Evolutionary conservation across 2,888 invertebrate genomes (phyloP).

Genomic region (Eristalis pertinax): DNA sequence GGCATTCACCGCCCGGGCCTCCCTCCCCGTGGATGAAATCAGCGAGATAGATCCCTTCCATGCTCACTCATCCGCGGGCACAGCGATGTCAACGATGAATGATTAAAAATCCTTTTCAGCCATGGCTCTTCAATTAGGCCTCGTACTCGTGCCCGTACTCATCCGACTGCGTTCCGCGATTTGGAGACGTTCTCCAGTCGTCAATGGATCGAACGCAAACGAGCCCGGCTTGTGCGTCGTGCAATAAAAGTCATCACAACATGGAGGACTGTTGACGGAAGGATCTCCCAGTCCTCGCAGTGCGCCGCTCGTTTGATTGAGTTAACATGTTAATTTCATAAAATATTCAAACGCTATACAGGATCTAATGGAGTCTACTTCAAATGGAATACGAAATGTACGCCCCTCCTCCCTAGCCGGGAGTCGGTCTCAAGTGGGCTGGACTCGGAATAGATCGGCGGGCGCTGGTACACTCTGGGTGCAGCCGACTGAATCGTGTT

Average conservation of each 20-base stretch:
- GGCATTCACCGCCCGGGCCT: not conserved
- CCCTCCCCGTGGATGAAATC: not conserved
- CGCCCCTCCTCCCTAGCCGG: not conserved
- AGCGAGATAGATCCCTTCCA: not conserved
- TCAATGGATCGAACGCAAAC: slow-evolving; percentile 36
- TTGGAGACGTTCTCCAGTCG: slow-evolving; percentile 40
- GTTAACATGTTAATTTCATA: slow-evolving; percentile 56
- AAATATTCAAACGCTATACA: slow-evolving; percentile 52
- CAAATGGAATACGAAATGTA: slow-evolving; percentile 21
- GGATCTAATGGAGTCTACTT: slow-evolving; percentile 28
- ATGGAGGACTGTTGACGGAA: slow-evolving; percentile 4
- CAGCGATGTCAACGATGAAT: slow-evolving; percentile 26
- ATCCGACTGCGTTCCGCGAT: slow-evolving; percentile 11
- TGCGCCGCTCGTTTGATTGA: slow-evolving; percentile 22
- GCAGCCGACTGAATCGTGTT: slow-evolving; percentile 40
- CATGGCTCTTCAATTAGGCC: slow-evolving; percentile 30
- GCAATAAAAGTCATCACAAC: not conserved
- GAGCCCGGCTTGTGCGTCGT: not conserved
- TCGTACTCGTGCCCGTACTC: slow-evolving; percentile 11
- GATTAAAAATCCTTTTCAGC: slow-evolving; percentile 39
- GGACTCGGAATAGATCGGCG: not conserved
- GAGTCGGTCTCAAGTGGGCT: not conserved
- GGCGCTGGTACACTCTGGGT: not conserved
- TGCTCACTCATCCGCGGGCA: not conserved
- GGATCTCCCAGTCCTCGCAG: slow-evolving; percentile 53